A percentile compares a stretch with the other conserved stretches of the same genome.
These are phyloP conservation scores for Athene cunicularia DNA, from an alignment of 2,113 vertebrate genomes.

Conservation along the genomic window DNA sequence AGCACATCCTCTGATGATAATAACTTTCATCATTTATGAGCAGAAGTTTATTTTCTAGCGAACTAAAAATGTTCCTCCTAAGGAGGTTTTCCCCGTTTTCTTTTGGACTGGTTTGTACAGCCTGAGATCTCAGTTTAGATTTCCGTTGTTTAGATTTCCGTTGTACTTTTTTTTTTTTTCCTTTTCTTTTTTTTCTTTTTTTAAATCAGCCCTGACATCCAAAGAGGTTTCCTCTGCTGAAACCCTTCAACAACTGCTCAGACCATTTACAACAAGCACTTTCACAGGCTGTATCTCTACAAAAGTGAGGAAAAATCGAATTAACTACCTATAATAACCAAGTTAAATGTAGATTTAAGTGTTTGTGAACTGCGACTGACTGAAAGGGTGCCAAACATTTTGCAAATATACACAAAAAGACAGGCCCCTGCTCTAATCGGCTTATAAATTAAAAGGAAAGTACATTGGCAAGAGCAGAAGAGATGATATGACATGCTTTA, in stretches of 20 bases:
- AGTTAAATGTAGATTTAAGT: slow-evolving; percentile 14
- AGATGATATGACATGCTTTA: slow-evolving; percentile 64
- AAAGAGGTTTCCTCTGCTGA: background rate
- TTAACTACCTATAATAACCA: slow-evolving; percentile 8
- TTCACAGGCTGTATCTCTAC: background rate
- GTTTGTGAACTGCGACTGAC: slow-evolving; percentile 1
- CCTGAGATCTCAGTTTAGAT: background rate
- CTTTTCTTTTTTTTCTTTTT: background rate
- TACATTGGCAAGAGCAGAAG: slow-evolving; percentile 58
- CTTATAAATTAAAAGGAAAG: slow-evolving; percentile 59
- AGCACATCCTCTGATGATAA: slow-evolving; percentile 62
- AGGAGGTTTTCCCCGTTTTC: background rate
- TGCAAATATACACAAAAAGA: slow-evolving; percentile 49
- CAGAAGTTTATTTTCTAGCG: slow-evolving; percentile 54
- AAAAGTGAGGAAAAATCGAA: background rate
- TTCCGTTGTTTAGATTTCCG: background rate
- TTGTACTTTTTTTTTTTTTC: background rate
- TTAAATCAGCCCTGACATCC: background rate
- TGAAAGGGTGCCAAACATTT: slow-evolving; percentile 55
- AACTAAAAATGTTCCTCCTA: slow-evolving; percentile 21
- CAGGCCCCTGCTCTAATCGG: slow-evolving; percentile 38
- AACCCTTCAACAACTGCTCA: background rate
- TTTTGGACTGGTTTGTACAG: background rate
- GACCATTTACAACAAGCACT: background rate
- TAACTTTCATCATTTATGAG: slow-evolving; percentile 65